Evolutionary conservation across 2,113 vertebrate genomes (phyloP), one percentile per base, ranked within the genome.

Genomic region (Cercopithecus mona): DNA sequence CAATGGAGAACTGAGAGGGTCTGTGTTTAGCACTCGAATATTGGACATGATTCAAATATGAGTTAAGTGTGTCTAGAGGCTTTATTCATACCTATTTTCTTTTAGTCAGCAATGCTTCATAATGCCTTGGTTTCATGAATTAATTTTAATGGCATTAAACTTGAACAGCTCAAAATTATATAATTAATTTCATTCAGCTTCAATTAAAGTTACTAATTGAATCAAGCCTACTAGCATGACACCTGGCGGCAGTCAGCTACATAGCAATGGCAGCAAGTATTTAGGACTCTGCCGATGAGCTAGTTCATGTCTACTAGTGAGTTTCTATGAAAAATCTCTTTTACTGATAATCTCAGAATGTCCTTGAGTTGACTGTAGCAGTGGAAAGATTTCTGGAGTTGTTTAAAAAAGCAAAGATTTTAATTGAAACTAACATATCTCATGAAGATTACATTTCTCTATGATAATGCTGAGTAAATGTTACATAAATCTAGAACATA

Each of bases 61-160:
- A 97, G 93, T 98, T 97, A 98, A 98, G 95, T 98, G 97, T 97
- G 96, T 98, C 98, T 98, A 88, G 98, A 98, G 96, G 90, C 96
- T 98, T 97, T 98, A 95, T 97, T 97, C 96, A 90, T 88, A 96
- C 97, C 97, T 97, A 93, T 92, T 98, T 97, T 97, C 97, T 97
- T 98, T 96, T 94, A 96, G 96, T 96, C 97, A 96, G 97, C 97
- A 97, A 91, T 96, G 95, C 97, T 94, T 96, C 93, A 88, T 96
- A 98, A 97, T 98, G 94, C 94, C 97, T 94, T 97, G 93, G 95
- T 93, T 97, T 96, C 95, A 79, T 98, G 97, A 98, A 97, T 98
- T 98, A 97, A 98, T 98, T 97, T 97, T 98, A 98, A 97, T 98
- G 97, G 95, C 98, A 98, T 98, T 98, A 98, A 97, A 97, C 95